Conservation (phyloP, 2,797 vertebrate species). For the Garrulus glandarius region DNA sequence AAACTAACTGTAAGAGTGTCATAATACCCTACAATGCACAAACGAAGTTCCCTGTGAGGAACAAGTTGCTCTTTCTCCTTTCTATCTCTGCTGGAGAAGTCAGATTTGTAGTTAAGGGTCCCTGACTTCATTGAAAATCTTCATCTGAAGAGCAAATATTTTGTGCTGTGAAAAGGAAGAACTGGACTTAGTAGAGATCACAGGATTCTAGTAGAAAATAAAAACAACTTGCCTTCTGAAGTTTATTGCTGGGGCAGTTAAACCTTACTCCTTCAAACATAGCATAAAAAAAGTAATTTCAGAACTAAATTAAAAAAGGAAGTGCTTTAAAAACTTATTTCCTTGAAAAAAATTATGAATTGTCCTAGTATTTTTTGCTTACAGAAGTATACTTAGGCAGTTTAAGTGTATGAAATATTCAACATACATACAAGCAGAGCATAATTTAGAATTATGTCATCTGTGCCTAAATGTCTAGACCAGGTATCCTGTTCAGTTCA, state of each 20-base stretch:
- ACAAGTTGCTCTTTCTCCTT: background rate
- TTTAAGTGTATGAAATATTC: background rate
- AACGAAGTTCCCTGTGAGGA: background rate
- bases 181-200: background rate
- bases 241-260: background rate
- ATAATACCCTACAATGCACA: background rate
- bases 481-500: slow-evolving; percentile 39
- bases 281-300: background rate
- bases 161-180: background rate
- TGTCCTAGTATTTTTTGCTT: background rate
- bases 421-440: background rate
- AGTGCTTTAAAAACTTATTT: background rate
- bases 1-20: background rate
- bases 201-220: background rate
- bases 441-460: slow-evolving; percentile 30
- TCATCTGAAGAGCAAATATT: background rate
- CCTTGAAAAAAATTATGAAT: background rate
- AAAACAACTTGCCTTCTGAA: background rate
- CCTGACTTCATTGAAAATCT: background rate
- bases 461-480: slow-evolving; percentile 32
- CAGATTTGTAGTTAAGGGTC: background rate
- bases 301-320: background rate
- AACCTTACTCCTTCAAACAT: background rate
- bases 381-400: background rate
- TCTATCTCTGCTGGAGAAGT: background rate